A percentile compares a stretch with the other conserved stretches of the same genome.
phyloP scores from a whole-genome alignment of 1,140 invertebrate genomes.

The Drosophila busckii region DNA sequence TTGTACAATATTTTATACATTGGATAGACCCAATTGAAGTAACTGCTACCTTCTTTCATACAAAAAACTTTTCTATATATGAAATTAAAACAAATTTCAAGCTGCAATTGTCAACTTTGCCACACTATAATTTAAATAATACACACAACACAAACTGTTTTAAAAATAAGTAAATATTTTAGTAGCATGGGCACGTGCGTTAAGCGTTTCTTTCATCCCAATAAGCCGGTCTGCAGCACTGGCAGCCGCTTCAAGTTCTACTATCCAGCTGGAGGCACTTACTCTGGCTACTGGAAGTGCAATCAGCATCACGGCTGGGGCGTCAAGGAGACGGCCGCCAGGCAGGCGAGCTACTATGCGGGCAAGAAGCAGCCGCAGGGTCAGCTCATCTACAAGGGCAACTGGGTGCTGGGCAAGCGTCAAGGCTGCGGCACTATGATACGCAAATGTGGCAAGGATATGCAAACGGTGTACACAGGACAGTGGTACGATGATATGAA shows the following conservation, averaged over 20 bases:
- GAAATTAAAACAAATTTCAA: too few species aligned
- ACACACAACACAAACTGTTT: not conserved
- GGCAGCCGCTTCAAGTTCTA: slow-evolving; percentile 46
- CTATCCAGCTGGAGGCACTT: slow-evolving; percentile 56
- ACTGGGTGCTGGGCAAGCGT: slow-evolving; percentile 80
- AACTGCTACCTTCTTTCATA: too few species aligned
- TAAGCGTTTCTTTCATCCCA: slow-evolving; percentile 39
- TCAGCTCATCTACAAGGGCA: slow-evolving; percentile 80
- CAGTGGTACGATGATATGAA: slow-evolving; percentile 80
- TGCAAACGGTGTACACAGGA: slow-evolving; percentile 78
- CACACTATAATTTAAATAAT: too few species aligned
- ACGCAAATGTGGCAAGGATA: slow-evolving; percentile 40
- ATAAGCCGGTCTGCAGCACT: slow-evolving; percentile 42
- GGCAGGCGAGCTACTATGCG: slow-evolving; percentile 16
- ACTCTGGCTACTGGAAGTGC: slow-evolving; percentile 57
- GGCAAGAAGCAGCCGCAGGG: slow-evolving; percentile 40
- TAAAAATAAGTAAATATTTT: not conserved
- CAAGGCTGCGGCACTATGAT: slow-evolving; percentile 79
- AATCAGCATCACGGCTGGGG: slow-evolving; percentile 54
- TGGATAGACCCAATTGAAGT: too few species aligned
- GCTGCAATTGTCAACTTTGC: too few species aligned
- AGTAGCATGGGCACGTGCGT: slow-evolving; percentile 39
- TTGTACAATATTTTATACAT: too few species aligned
- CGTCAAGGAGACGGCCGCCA: slow-evolving; percentile 28
- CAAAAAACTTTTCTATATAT: too few species aligned